Evolutionary conservation across 2,888 invertebrate genomes (phyloP).

Genomic region (Cecidostiba fungosa): DNA sequence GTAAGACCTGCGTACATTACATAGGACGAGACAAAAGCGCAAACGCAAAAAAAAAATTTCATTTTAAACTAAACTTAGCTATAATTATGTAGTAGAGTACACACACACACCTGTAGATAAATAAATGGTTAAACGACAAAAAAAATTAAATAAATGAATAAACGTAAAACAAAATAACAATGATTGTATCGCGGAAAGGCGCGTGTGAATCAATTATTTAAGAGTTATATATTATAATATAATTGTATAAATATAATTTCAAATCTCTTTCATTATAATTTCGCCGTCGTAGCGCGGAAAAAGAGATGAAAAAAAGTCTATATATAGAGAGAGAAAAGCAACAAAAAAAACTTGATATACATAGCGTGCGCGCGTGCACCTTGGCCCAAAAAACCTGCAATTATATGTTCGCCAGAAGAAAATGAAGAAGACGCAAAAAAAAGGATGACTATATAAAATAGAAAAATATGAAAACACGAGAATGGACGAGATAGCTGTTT

Average conservation of each 20-base stretch:
- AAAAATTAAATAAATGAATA: conserved; percentile 59
- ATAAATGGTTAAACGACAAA: conserved; percentile 58
- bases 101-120: conserved; percentile 50
- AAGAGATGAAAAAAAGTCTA: conserved; percentile 20
- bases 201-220: conserved; percentile 26
- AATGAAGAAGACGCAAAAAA: background rate
- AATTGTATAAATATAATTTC: conserved; percentile 4
- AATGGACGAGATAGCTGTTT: conserved; percentile 32
- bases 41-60: background rate
- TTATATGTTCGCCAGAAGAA: conserved; percentile 28
- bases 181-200: conserved; percentile 24
- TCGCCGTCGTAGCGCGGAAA: conserved; percentile 29
- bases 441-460: conserved; percentile 26
- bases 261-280: conserved; percentile 19
- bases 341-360: conserved; percentile 16
- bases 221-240: conserved; percentile 2
- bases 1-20: conserved; percentile 14
- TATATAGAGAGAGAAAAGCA: conserved; percentile 53
- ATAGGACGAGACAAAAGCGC: background rate
- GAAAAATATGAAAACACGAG: background rate
- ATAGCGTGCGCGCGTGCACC: conserved; percentile 63
- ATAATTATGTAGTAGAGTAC: conserved; percentile 60
- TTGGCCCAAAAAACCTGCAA: conserved; percentile 65
- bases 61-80: conserved; percentile 62
- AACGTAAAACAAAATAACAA: conserved; percentile 27